Evolutionary conservation across 2,113 vertebrate species (phyloP).

Genomic region (Lynx canadensis): DNA sequence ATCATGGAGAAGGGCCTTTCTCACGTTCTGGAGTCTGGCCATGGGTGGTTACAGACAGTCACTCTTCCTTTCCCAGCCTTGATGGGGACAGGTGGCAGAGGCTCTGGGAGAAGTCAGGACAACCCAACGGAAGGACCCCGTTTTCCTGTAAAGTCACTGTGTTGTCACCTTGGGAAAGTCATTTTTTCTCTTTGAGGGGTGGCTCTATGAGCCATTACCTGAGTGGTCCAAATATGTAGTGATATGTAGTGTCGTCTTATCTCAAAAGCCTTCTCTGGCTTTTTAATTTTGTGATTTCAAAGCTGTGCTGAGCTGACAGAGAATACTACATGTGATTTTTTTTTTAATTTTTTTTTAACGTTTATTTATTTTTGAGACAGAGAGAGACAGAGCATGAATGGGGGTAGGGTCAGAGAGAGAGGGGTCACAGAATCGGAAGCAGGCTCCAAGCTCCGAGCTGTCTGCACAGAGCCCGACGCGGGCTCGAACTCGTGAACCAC

Average conservation of each 20-base stretch:
- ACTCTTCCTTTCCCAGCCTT: not conserved
- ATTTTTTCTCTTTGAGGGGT: not conserved
- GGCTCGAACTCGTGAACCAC: no score
- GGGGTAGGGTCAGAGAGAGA: no score
- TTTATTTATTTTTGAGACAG: no score
- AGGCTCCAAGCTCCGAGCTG: no score
- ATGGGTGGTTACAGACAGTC: not conserved
- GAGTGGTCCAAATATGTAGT: not conserved
- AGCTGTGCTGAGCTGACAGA: not conserved
- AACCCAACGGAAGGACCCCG: not conserved
- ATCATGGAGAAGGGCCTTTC: accelerated
- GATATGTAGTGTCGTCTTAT: not conserved
- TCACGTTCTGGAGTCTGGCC: not conserved
- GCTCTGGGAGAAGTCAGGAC: not conserved
- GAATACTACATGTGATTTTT: not conserved
- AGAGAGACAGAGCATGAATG: no score
- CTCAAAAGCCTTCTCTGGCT: not conserved
- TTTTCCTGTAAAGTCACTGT: not conserved
- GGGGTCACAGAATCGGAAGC: no score
- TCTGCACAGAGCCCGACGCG: no score
- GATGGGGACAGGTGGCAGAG: not conserved
- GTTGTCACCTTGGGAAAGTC: not conserved
- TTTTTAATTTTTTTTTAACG: no score
- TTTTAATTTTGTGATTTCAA: conserved; percentile 17
- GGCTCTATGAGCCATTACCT: not conserved